Percentiles rank a stretch among this genome's conserved stretches.
phyloP scores from a whole-genome alignment of 2,797 vertebrate genomes.

The Phalanger gymnotis region DNA sequence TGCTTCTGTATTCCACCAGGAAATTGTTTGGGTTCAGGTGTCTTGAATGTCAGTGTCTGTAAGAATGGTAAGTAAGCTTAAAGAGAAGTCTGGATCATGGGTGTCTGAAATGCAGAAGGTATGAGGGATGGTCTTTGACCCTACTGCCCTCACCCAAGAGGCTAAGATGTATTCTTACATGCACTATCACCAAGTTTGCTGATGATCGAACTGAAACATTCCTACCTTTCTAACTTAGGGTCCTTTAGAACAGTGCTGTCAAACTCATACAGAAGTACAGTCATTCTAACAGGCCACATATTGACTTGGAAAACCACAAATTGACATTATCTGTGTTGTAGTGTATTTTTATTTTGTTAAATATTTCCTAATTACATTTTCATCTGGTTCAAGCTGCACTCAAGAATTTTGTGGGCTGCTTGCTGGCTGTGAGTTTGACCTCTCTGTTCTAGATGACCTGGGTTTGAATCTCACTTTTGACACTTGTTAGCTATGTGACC shows the following conservation, averaged over 20 bases:
- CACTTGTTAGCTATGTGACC: not conserved
- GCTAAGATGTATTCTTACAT: not conserved
- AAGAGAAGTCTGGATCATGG: accelerated
- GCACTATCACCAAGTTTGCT: not conserved
- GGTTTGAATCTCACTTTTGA: not conserved
- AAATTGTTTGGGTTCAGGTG: constrained; percentile 92
- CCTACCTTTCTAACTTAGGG: not conserved
- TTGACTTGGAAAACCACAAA: not conserved
- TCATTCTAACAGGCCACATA: not conserved
- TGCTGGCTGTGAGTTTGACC: not conserved
- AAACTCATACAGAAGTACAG: not conserved
- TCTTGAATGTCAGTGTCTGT: constrained; percentile 93
- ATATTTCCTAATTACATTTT: not conserved
- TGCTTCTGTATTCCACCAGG: constrained; percentile 94
- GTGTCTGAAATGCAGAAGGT: not conserved
- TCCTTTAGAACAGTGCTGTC: not conserved
- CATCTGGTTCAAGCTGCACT: not conserved
- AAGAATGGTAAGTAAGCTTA: constrained; percentile 89
- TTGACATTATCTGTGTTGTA: not conserved
- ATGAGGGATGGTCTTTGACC: not conserved
- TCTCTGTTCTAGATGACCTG: not conserved
- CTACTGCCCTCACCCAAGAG: not conserved
- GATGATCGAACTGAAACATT: not conserved
- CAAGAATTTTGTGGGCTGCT: not conserved
- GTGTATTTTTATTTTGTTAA: not conserved